Evolutionary conservation across 2,797 vertebrate species (phyloP).

Genomic region (Gymnodraco acuticeps): DNA sequence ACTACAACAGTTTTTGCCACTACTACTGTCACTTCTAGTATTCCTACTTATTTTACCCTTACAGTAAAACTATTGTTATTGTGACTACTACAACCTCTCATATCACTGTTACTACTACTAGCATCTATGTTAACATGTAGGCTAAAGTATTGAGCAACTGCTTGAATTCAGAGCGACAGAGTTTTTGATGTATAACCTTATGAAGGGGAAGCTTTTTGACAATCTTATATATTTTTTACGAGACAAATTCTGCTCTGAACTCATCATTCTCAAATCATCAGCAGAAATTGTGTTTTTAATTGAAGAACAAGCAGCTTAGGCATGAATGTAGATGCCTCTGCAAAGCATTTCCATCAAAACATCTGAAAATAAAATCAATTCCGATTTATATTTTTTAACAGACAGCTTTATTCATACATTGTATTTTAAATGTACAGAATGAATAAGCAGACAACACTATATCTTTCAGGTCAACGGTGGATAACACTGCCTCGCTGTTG

Average conservation of each 20-base stretch:
- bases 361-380: background rate
- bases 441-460: background rate
- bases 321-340: background rate
- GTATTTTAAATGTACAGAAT: background rate
- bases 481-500: background rate
- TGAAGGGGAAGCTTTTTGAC: background rate
- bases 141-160: background rate
- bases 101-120: background rate
- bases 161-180: background rate
- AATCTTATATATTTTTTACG: too few relatives aligned
- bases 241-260: background rate
- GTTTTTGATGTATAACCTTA: background rate
- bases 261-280: background rate
- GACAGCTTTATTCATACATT: background rate
- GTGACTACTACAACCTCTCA: background rate
- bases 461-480: background rate
- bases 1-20: too few relatives aligned
- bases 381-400: background rate
- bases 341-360: background rate
- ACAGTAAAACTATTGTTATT: background rate
- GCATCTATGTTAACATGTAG: background rate
- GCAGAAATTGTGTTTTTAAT: background rate
- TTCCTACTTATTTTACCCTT: background rate
- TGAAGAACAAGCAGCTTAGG: background rate
- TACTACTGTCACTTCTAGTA: too few relatives aligned